Conservation (phyloP, 2,113 vertebrate species). For the Rhineura floridana region DNA sequence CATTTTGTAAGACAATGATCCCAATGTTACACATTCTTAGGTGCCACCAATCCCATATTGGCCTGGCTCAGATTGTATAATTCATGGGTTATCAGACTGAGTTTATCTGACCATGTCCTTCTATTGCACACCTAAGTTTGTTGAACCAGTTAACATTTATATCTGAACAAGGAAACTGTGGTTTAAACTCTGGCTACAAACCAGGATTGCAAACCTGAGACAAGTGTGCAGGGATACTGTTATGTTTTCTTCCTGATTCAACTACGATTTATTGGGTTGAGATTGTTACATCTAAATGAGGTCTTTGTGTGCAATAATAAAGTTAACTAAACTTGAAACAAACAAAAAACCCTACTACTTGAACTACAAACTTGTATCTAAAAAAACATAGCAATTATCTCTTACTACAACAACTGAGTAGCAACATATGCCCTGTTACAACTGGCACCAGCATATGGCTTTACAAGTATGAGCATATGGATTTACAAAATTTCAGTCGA, state of each 20-base stretch:
- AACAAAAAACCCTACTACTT: neutral
- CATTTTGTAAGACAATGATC: neutral
- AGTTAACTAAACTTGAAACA: neutral
- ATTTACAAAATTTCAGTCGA: no score
- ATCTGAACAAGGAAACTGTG: neutral
- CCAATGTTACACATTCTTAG: neutral
- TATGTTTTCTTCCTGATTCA: neutral
- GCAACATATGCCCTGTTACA: neutral
- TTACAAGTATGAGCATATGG: no score
- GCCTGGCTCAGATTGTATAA: neutral
- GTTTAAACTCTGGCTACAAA: neutral
- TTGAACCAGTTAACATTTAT: neutral
- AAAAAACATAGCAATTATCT: neutral
- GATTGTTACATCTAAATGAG: no score
- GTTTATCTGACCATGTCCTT: neutral
- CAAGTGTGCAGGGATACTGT: neutral
- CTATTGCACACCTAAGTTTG: neutral
- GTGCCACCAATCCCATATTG: neutral
- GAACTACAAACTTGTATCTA: neutral
- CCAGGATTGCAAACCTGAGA: neutral
- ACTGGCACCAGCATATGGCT: neutral
- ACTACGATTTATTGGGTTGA: neutral
- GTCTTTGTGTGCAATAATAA: neutral
- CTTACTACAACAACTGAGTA: neutral
- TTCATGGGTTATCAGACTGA: no score